Percentiles rank a stretch among this genome's conserved stretches.
Evolutionary conservation across 2,797 vertebrate species (phyloP).

Genomic region (Tympanoctomys barrerae): DNA sequence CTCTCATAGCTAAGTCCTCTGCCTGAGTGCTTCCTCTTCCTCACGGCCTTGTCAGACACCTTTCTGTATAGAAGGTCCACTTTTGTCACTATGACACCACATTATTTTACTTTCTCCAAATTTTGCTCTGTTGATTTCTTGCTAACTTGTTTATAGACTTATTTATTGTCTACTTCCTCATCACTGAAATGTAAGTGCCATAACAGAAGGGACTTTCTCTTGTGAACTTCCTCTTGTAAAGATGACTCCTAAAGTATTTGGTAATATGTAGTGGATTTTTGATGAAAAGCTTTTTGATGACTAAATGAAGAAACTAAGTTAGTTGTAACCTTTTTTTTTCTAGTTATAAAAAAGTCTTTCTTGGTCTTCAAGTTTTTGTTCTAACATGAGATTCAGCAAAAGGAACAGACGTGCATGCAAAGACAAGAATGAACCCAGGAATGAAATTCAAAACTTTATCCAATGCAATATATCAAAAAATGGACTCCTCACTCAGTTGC

Average conservation of each 20-base stretch:
- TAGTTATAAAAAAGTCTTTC: conserved; percentile 27
- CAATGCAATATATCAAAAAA: conserved; percentile 54
- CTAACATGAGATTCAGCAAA: conserved; percentile 9
- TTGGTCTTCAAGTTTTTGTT: conserved; percentile 14
- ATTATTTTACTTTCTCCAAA: background rate
- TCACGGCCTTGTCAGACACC: background rate
- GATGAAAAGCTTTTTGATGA: conserved; percentile 13
- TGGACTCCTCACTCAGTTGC: conserved; percentile 20
- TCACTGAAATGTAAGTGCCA: background rate
- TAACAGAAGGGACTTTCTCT: background rate
- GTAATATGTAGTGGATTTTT: background rate
- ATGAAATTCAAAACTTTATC: conserved; percentile 20
- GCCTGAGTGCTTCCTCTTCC: background rate
- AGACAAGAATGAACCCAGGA: background rate
- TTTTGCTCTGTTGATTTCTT: conserved; percentile 11
- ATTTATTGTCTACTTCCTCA: background rate
- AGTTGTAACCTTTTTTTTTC: background rate
- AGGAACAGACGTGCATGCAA: background rate
- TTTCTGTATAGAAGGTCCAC: background rate
- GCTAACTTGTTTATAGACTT: conserved; percentile 30
- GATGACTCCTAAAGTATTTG: background rate
- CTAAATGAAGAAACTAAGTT: conserved; percentile 10
- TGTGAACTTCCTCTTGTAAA: background rate
- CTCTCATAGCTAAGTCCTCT: background rate
- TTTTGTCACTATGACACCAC: background rate